Evolutionary conservation across 1,140 invertebrate genomes (phyloP), one percentile per base, ranked within the genome.

Genomic region (Calliphora vicina): DNA sequence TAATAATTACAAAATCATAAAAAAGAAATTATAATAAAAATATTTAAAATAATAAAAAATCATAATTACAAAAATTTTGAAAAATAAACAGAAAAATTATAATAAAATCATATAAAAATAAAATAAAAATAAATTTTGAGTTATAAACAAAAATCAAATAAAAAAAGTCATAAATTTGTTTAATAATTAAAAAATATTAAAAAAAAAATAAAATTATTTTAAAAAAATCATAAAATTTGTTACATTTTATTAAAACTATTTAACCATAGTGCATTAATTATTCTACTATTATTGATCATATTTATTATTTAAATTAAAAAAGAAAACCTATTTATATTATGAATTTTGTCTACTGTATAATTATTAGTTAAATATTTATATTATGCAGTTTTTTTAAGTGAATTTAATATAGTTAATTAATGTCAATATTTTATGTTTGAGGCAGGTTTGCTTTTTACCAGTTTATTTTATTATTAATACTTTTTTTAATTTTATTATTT

Each of bases 71-170:
- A 45, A 50, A 80, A 23, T 43, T 20, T 43, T 27, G 13, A 71
- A 82, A 71, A 72, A 73, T 15, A 67, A 82, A 73, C 29, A 29
- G 2, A 35, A 43, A 74, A 76, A 43, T 45, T n/a, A 45, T 25
- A 29, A 35, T 73, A 8, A 74, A 50, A 35, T n/a, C n/a, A 50
- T 57, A 50, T 26, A 81, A 81, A 81, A 81, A 12, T 27, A 81
- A 57, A 35, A 15, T 12, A n/a, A 50, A 50, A 12, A 61, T 57
- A 80, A 74, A 26, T 57, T 82, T 74, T 45, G 43, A 50, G 12
- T 50, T 6, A 27, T 81, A 61, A 82, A 57, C 5, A 43, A 45
- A 27, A 42, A 12, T 17, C 1, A 72, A 45, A 74, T 72, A 82
- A 27, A 73, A 45, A 25, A 23, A 29, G 57, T 57, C 13, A 82